Conservation (phyloP, 2,888 invertebrate species). For the Aporophyla nigra region DNA sequence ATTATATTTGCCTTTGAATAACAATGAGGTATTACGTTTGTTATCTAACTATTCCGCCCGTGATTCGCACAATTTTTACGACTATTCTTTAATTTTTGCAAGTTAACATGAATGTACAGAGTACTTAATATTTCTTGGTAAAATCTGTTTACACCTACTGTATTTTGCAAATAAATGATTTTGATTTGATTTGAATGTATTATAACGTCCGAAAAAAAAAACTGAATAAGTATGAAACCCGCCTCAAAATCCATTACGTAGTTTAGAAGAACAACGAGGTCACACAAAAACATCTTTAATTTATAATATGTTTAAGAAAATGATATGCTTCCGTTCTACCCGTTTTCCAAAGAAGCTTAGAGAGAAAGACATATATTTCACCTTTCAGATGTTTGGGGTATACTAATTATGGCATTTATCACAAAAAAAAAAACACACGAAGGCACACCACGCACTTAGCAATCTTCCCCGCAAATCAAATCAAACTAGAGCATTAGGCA, state of each 20-base stretch:
- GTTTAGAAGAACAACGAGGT: background rate
- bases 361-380: background rate
- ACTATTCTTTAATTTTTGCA: background rate
- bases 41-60: background rate
- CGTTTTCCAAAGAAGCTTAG: background rate
- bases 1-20: slow-evolving; percentile 9
- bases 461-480: background rate
- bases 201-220: background rate
- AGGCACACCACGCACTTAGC: background rate
- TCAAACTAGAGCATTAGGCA: background rate
- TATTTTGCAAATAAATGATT: no score
- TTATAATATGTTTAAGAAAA: background rate
- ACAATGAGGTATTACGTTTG: slow-evolving; percentile 2
- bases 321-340: background rate
- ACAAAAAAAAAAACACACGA: background rate
- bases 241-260: no score
- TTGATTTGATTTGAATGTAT: no score
- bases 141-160: no score
- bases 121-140: no score
- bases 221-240: background rate
- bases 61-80: background rate
- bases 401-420: background rate
- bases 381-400: background rate
- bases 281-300: background rate
- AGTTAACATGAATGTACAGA: background rate